Conservation (phyloP, 2,113 vertebrate genomes). For the Ellobius talpinus region DNA sequence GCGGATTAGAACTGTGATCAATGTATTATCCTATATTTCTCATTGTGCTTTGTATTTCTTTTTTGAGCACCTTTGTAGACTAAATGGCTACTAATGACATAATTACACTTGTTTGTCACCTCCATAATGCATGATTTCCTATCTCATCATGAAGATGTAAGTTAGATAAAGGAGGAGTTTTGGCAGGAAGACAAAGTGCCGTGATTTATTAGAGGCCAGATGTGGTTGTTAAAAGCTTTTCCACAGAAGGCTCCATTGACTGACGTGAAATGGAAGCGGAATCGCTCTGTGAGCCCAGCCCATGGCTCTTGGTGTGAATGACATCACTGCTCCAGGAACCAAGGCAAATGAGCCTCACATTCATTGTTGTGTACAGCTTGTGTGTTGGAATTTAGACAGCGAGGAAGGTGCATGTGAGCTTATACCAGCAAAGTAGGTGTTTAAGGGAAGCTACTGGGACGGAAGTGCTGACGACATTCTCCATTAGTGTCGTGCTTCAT, state of each 20-base stretch:
- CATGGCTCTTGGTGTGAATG: constrained; percentile 83
- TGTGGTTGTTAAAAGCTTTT: constrained; percentile 94
- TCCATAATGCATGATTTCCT: constrained; percentile 94
- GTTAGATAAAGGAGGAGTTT: constrained; percentile 96
- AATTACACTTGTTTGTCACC: constrained; percentile 98
- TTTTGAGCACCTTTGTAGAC: constrained; percentile 90
- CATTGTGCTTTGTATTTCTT: constrained; percentile 89
- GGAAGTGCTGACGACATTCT: constrained; percentile 66
- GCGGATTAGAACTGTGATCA: constrained; percentile 89
- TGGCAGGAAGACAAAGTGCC: constrained; percentile 95
- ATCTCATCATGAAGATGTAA: constrained; percentile 95
- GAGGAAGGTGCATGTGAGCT: constrained; percentile 79
- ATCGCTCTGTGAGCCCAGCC: constrained; percentile 78
- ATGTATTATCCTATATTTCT: constrained; percentile 91
- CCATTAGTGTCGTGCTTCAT: constrained; percentile 66
- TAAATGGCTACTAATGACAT: constrained; percentile 95
- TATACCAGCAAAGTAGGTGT: constrained; percentile 72
- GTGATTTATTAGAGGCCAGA: constrained; percentile 96
- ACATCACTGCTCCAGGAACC: constrained; percentile 84
- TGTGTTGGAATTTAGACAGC: constrained; percentile 82
- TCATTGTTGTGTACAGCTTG: constrained; percentile 87
- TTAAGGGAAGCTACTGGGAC: constrained; percentile 78
- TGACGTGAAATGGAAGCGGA: constrained; percentile 86
- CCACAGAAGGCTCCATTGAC: constrained; percentile 87
- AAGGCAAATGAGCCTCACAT: constrained; percentile 82